Evolutionary conservation across 37 sponge, comb jelly and placozoan species (phyloP), one percentile per base, ranked within the genome.

Genomic region (Dysidea cf. avara): DNA sequence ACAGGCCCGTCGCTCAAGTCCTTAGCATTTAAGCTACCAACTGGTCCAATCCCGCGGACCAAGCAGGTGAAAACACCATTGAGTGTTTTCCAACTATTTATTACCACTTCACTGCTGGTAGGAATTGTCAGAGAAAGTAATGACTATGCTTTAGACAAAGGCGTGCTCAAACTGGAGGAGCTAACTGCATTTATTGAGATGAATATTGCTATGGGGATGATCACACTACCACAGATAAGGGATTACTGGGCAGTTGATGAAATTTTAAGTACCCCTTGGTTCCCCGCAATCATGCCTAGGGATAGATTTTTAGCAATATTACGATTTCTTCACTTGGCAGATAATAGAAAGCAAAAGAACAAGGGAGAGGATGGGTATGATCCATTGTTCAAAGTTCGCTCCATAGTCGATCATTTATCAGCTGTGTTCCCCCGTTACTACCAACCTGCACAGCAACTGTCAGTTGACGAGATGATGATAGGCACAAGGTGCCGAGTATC

Each of bases 171-270:
- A 49, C 13, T 18, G 16, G 16, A 49, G 51, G 67, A 66, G 7
- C 11, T 66, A 3, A 22, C 21, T 3, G 49, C 7, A 20, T 66
- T 29, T 18, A 5, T 66, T 43, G 47, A 26, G 17, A 20, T 66
- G 22, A 66, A 40, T 20, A 39, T 66, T 43, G 67, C 49, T 26
- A 66, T 66, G 67, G 67, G 67, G 3, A 37, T 66, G 13, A 50
- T 66, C 21, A 28, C 17, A 24, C 49, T 66, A 13, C 67, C 67
- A 7, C 20, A 37, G 9, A 24, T 66, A 7, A 24, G 14, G 7
- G 49, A 39, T 40, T 32, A 66, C 31, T 66, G 67, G 67, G 24
- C 59, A 57, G 7, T 25, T 22, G 59, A 57, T 9, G 28, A 22
- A 57, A 57, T 57, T 9, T 28, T 57, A 25, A 9, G 7, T 7